Conservation (phyloP, 2,888 invertebrate genomes). For the Temnothorax ravouxi region DNA sequence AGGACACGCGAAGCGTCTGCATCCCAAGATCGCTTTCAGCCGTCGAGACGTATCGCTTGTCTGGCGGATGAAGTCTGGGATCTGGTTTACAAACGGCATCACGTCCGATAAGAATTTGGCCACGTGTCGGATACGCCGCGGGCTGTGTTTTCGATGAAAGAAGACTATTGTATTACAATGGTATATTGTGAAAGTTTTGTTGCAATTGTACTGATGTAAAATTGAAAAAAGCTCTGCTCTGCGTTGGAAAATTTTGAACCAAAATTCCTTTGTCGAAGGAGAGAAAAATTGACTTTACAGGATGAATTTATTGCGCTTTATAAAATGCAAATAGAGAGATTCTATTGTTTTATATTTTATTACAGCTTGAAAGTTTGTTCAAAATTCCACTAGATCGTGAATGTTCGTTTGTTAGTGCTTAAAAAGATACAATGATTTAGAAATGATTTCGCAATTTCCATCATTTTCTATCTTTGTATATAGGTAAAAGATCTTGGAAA, state of each 20-base stretch:
- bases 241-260: background rate
- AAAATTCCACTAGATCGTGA: background rate
- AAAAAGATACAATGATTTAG: background rate
- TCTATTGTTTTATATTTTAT: slow-evolving; percentile 4
- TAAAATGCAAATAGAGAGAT: background rate
- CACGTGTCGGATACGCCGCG: slow-evolving; percentile 20
- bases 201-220: background rate
- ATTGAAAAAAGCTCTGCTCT: background rate
- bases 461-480: background rate
- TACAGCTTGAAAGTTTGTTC: background rate
- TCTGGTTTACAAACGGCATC: slow-evolving; percentile 64
- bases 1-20: slow-evolving; percentile 36
- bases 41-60: slow-evolving; percentile 65
- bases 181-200: slow-evolving; percentile 11
- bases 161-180: background rate
- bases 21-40: slow-evolving; percentile 63
- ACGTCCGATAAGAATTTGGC: slow-evolving; percentile 55
- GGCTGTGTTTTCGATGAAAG: background rate
- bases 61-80: slow-evolving; percentile 63
- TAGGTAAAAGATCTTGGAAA: background rate
- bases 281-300: slow-evolving; percentile 1
- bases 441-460: background rate
- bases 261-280: background rate
- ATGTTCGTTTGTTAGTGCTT: background rate
- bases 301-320: slow-evolving; percentile 8